Percentiles rank a stretch among this genome's conserved stretches.
Evolutionary conservation across 2,888 invertebrate species (phyloP).

Genomic region (Dioctria linearis): DNA sequence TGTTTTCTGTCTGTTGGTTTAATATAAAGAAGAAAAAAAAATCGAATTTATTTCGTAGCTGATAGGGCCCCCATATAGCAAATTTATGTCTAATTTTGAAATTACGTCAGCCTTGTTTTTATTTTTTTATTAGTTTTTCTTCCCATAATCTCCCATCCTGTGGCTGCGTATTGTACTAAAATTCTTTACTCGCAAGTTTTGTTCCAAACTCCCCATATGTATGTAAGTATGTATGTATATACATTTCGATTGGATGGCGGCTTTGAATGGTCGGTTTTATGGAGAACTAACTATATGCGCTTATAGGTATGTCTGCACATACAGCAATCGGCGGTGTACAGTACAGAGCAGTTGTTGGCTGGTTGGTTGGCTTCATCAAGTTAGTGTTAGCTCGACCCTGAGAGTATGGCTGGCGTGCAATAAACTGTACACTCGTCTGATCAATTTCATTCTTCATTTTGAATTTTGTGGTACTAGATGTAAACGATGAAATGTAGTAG

Average conservation of each 20-base stretch:
- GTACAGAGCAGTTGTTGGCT: too few relatives aligned
- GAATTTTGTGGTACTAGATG: not conserved
- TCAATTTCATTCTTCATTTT: constrained; percentile 11
- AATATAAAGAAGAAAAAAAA: not conserved
- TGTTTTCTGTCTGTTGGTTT: not conserved
- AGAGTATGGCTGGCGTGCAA: constrained; percentile 35
- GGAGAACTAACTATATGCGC: too few relatives aligned
- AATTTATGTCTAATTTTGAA: constrained; percentile 12
- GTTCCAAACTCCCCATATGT: too few relatives aligned
- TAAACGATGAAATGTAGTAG: not conserved
- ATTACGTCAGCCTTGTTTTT: not conserved
- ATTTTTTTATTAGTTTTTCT: not conserved
- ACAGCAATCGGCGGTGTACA: too few relatives aligned
- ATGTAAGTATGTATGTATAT: too few relatives aligned
- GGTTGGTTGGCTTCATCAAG: too few relatives aligned
- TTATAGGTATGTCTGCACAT: too few relatives aligned
- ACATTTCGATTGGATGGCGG: too few relatives aligned
- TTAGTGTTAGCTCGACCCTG: not conserved
- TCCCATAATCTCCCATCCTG: not conserved
- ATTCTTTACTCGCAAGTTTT: too few relatives aligned
- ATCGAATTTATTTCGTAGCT: not conserved
- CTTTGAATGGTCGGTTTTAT: too few relatives aligned
- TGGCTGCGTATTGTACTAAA: not conserved
- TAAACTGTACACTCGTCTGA: constrained; percentile 46
- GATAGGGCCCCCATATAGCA: not conserved